Base-by-base conservation (phyloP, 2,888 invertebrate species). In the Apamea monoglypha region DNA sequence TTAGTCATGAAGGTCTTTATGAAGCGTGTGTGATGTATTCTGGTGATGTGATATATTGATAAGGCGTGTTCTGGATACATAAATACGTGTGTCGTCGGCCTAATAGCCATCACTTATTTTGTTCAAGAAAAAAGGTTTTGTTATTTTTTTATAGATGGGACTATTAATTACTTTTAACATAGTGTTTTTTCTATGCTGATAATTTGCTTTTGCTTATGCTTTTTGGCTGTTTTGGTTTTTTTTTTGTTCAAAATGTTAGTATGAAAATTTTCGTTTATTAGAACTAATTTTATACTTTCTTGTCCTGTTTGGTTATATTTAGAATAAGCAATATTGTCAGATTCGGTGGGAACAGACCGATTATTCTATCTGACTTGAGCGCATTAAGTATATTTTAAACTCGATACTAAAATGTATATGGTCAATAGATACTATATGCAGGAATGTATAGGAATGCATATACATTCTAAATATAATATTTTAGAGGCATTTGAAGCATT, bases 21-120 rank as follows among this genome's bases (percentile, higher is more conserved):
- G 80, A 86, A 77, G 82, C 86, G 78, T 82, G 88, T 85, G 82
- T 84, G 84, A 86, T 84, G 84, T 83, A 86, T 89, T 85, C 78
- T 86, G 85, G 84, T 71, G 88, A 89, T 88, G 82, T 84, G 69
- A 76, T 89, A 80, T 69, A 81, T 82, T 66, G 89, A 88, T 88
- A 89, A 81, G 78, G 78, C 53, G 68, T 77, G 81, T 73, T 77
- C 88, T 67, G 85, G 61, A 88, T 88, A 87, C 78, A 81, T 81
- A 80, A 90, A 90, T 87, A 79, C 72, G 76, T 79, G 66, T 84
- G 85, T 87, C 81, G 81, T 77, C 76, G 76, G 44, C 74, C 69
- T 85, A 85, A 85, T 84, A 81, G 72, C 81, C 74, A 59, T 80
- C 76, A 87, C 72, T 84, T 84, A 25, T 82, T 84, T 69, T 73